Evolutionary conservation across 2,797 vertebrate species (phyloP), one percentile per base, ranked within the genome.

Genomic region (Gadopsis bispinosus): DNA sequence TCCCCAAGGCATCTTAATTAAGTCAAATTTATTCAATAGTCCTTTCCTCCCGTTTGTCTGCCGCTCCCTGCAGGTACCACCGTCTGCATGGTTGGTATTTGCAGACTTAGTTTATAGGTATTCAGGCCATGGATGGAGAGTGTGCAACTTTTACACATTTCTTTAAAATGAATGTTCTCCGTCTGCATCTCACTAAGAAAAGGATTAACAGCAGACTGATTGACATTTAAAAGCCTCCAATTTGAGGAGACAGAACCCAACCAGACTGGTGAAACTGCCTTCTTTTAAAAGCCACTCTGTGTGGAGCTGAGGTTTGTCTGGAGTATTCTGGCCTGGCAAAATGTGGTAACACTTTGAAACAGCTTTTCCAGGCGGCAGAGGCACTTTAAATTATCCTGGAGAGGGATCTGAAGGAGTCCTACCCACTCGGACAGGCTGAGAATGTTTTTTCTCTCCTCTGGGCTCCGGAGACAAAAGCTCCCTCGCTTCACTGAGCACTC

Each of bases 361-460:
- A n/a, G 29, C 53, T 81, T 81, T 69, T 80, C 41, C 45, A 5
- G 22, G 48, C 53, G 2, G 56, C 26, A 7, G 59, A 51, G 39
- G 10, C 56, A n/a, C 26, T 88, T 80, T 81, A 76, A 87, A 78
- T 69, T 70, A 41, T 84, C 73, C 83, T 88, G 90, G 85, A 88
- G 68, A 6, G n/a, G 71, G 85, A 87, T 86, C 84, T 85, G 77
- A 92, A 85, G 84, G 63, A 62, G 51, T 69, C 76, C 65, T 43
- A 0, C 45, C 58, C 64, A 9, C 47, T 77, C 41, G 47, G 62
- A 81, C 16, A 2, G 79, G 55, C 79, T 64, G 69, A 68, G 72
- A 91, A 77, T 76, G 72, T 86, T 85, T 87, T 26, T 26, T 26
- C 26, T 26, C 26, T 69, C 70, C 76, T 73, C 61, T 26, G 58